Evolutionary conservation across 1,140 invertebrate genomes (phyloP).

Genomic region (Acromyrmex charruanus): DNA sequence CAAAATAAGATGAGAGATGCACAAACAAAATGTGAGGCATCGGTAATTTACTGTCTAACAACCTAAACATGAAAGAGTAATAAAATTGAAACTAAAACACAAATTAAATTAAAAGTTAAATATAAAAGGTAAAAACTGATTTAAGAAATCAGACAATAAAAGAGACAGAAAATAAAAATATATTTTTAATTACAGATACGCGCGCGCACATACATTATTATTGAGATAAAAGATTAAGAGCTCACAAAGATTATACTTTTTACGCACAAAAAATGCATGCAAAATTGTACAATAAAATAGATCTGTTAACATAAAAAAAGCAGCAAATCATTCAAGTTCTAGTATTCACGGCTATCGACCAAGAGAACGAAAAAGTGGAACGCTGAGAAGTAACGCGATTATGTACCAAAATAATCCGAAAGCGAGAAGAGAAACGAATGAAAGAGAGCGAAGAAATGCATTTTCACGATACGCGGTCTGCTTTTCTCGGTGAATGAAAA

Average conservation of each 20-base stretch:
- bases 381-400: constrained; percentile 23
- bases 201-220: not conserved
- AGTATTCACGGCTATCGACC: constrained; percentile 19
- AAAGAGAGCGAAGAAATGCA: constrained; percentile 51
- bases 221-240: not conserved
- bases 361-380: not conserved
- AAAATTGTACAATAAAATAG: constrained; percentile 9
- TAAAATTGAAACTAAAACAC: no score
- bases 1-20: no score
- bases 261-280: not conserved
- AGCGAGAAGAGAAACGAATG: not conserved
- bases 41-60: no score
- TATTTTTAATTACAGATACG: not conserved
- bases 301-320: constrained; percentile 25
- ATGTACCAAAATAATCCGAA: constrained; percentile 37
- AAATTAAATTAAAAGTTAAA: no score
- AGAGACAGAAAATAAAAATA: no score
- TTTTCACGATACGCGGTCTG: constrained; percentile 45
- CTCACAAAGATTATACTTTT: not conserved
- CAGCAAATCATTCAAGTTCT: constrained; percentile 39
- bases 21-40: no score
- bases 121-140: no score
- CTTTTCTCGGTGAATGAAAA: constrained; percentile 69
- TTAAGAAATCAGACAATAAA: no score
- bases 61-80: no score